Conservation (phyloP, 2,113 vertebrate genomes). For the Rallus limicola region DNA sequence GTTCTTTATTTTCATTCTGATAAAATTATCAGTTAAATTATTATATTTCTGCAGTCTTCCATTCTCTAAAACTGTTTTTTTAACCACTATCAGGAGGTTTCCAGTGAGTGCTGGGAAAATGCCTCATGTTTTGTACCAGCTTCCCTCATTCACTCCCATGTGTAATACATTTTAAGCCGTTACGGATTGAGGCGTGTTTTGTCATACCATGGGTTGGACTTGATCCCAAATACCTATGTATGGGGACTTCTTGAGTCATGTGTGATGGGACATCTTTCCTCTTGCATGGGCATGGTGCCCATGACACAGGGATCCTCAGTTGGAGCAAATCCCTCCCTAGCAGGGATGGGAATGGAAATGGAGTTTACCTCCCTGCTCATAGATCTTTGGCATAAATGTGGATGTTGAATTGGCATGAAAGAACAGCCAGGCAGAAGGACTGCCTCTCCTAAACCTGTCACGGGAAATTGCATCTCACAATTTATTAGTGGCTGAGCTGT, state of each 20-base stretch:
- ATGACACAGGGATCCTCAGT: not conserved
- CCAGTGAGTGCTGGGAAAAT: not conserved
- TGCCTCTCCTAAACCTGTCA: not conserved
- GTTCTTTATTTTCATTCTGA: not conserved
- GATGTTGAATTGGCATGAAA: not conserved
- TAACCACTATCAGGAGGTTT: not conserved
- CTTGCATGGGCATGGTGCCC: not conserved
- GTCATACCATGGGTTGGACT: not conserved
- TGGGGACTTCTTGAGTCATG: not conserved
- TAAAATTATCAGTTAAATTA: not conserved
- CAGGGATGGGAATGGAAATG: not conserved
- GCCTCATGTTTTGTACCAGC: not conserved
- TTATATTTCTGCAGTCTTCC: not conserved
- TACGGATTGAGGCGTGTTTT: not conserved
- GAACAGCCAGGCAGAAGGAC: not conserved
- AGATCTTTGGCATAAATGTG: not conserved
- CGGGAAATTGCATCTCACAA: not conserved
- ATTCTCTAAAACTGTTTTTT: not conserved
- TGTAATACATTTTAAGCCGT: not conserved
- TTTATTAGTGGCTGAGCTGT: not conserved
- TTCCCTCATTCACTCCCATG: not conserved
- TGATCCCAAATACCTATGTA: not conserved
- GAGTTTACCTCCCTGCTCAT: not conserved
- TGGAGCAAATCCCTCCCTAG: not conserved
- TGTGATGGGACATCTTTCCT: not conserved